Percentiles rank a stretch among this genome's conserved stretches.
phyloP scores from a whole-genome alignment of 92 coral and sea anemone genomes.

The Epizoanthus stellaris region DNA sequence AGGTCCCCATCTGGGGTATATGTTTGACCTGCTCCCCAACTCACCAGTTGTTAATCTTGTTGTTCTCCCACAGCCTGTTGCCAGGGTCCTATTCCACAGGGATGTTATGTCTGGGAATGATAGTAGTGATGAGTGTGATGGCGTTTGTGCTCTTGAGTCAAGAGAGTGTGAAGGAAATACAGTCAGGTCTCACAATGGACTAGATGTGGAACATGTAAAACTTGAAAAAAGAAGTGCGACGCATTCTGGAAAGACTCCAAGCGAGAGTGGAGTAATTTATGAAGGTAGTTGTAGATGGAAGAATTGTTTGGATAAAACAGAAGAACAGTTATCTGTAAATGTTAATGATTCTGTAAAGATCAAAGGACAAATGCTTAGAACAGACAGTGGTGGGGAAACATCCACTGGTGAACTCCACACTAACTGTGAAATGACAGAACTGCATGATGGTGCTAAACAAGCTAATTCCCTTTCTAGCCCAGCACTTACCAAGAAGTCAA shows the following conservation, averaged over 20 bases:
- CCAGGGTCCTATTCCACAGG: conserved; percentile 19
- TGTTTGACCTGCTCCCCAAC: too few relatives aligned
- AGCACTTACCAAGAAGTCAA: background rate
- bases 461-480: background rate
- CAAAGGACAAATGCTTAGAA: background rate
- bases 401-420: background rate
- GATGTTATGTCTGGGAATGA: background rate
- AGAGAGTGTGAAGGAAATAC: background rate
- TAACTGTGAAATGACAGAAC: background rate
- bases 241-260: background rate
- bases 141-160: conserved; percentile 23
- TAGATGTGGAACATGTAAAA: background rate
- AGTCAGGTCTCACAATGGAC: background rate
- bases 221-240: background rate
- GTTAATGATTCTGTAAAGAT: too few relatives aligned
- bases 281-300: background rate
- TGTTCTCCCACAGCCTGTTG: conserved; percentile 29
- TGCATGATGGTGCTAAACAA: background rate
- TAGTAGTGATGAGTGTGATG: conserved; percentile 9
- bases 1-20: too few relatives aligned
- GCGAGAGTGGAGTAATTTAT: background rate
- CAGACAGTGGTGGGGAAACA: background rate
- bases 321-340: too few relatives aligned
- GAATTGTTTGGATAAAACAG: background rate
- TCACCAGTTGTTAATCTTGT: background rate